phyloP scores from a whole-genome alignment of 2,113 vertebrate genomes.

The Piaya cayana region DNA sequence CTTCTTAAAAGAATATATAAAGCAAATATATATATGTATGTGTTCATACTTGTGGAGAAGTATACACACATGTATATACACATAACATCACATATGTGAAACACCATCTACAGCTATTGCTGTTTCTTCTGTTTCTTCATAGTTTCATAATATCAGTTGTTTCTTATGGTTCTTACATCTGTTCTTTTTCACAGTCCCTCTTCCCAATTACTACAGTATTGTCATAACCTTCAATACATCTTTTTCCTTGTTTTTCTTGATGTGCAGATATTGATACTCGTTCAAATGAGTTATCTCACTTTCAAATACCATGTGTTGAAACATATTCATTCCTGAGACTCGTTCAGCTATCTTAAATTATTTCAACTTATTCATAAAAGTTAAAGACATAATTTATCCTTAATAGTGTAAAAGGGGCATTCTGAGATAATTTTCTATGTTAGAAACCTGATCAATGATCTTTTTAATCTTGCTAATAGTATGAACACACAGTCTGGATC shows the following conservation, averaged over 20 bases:
- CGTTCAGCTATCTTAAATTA: neutral
- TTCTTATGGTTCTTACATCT: neutral
- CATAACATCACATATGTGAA: neutral
- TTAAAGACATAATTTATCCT: neutral
- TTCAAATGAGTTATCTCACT: neutral
- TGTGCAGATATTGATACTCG: neutral
- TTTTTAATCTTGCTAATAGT: neutral
- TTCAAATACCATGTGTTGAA: neutral
- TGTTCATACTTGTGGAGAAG: neutral
- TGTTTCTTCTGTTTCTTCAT: neutral
- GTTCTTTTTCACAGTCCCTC: neutral
- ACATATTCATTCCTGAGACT: neutral
- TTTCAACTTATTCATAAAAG: neutral
- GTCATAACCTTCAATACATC: neutral
- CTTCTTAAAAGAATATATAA: neutral
- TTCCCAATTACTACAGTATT: neutral
- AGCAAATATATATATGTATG: neutral
- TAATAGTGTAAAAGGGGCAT: neutral
- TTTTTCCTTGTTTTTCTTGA: neutral
- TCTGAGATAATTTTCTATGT: neutral
- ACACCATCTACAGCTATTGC: fast-evolving
- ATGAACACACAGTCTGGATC: neutral
- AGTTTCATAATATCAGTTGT: neutral
- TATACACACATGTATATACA: neutral
- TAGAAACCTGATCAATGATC: neutral